These are phyloP conservation scores for Meteorus cinctellus DNA, from an alignment of 2,888 invertebrate species.

Conservation along the genomic window DNA sequence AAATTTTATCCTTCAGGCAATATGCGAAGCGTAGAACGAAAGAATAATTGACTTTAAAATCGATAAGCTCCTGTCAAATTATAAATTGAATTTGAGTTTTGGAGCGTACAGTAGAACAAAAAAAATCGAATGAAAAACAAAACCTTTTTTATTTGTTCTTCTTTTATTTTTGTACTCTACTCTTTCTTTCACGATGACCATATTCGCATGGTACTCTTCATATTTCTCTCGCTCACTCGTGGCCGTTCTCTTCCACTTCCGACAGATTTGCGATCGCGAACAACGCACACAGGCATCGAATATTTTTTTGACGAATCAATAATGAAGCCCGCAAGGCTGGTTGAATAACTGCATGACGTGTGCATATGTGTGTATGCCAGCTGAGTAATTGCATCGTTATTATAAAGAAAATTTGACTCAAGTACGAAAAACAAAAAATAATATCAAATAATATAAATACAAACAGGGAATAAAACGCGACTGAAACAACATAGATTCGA, in stretches of 20 bases:
- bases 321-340: conserved; percentile 59
- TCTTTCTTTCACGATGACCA: conserved; percentile 42
- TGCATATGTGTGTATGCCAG: not conserved
- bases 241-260: conserved; percentile 55
- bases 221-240: conserved; percentile 23
- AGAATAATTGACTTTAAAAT: conserved; percentile 71
- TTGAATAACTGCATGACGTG: conserved; percentile 21
- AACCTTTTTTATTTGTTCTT: conserved; percentile 49
- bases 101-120: conserved; percentile 53
- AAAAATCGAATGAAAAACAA: conserved; percentile 7
- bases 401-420: conserved; percentile 7
- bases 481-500: not conserved
- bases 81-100: conserved; percentile 70
- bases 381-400: conserved; percentile 17
- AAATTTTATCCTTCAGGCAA: conserved; percentile 32
- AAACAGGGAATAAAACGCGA: not conserved
- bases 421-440: conserved; percentile 12
- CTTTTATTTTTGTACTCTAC: conserved; percentile 33
- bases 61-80: conserved; percentile 70
- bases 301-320: conserved; percentile 60
- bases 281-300: conserved; percentile 47
- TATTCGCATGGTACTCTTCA: not conserved
- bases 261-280: conserved; percentile 60
- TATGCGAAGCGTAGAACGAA: conserved; percentile 51
- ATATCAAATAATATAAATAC: conserved; percentile 8